Conservation (phyloP, 2,113 vertebrate species). For the Orthochromis indermauri region DNA sequence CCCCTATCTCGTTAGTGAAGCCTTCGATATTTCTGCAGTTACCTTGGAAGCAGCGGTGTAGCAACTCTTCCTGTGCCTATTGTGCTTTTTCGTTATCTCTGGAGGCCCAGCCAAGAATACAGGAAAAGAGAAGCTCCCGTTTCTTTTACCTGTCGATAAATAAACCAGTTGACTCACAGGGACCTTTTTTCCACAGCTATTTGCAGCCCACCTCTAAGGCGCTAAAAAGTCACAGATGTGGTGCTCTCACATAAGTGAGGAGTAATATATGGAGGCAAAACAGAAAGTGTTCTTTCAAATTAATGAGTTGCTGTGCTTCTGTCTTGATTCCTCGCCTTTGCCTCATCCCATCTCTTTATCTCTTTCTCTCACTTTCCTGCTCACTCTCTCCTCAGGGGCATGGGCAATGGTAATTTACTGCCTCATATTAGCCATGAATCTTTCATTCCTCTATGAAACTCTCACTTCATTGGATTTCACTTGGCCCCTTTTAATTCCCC, state of each 20-base stretch:
- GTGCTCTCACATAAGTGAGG: not conserved
- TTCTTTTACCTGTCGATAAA: not conserved
- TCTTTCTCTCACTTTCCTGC: not conserved
- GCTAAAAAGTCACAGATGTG: not conserved
- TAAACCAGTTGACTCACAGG: not conserved
- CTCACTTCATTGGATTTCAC: constrained; percentile 39
- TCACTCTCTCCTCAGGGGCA: not conserved
- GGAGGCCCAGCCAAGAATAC: not conserved
- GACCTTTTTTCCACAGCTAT: not conserved
- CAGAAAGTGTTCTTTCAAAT: not conserved
- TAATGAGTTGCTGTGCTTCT: constrained; percentile 14
- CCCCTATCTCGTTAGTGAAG: not conserved
- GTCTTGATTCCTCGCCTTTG: not conserved
- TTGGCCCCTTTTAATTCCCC: constrained; percentile 42
- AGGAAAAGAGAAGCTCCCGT: not conserved
- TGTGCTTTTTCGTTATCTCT: not conserved
- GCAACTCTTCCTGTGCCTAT: not conserved
- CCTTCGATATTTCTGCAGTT: not conserved
- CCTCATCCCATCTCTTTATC: constrained; percentile 4
- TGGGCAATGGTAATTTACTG: constrained; percentile 39
- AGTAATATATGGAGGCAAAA: not conserved
- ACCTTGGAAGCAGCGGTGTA: not conserved
- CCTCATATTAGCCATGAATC: constrained; percentile 33
- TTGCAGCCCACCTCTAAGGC: not conserved
- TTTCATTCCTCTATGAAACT: not conserved